Conservation (phyloP, 2,113 vertebrate species). For the Corythaixoides concolor region DNA sequence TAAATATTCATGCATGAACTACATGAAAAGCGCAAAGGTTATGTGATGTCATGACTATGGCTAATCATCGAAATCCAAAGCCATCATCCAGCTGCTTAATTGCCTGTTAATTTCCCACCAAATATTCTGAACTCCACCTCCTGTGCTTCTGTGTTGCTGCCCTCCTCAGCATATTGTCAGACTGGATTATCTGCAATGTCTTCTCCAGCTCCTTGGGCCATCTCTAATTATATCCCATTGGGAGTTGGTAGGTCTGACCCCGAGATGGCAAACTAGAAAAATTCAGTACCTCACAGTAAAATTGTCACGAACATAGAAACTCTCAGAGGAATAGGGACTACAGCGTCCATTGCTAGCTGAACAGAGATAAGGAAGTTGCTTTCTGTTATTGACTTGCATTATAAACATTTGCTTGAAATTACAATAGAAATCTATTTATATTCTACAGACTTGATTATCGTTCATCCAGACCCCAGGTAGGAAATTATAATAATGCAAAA, state of each 20-base stretch:
- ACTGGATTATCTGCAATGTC: slow-evolving; percentile 31
- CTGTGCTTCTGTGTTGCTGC: not conserved
- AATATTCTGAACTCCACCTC: slow-evolving; percentile 43
- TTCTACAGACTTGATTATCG: not conserved
- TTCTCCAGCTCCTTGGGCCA: slow-evolving; percentile 51
- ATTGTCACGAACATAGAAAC: not conserved
- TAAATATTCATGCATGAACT: slow-evolving; percentile 15
- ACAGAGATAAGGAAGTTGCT: not conserved
- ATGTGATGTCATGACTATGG: not conserved
- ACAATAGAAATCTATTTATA: slow-evolving; percentile 25
- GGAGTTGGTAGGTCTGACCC: slow-evolving; percentile 25
- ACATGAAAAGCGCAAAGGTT: slow-evolving; percentile 10
- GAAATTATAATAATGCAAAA: not conserved
- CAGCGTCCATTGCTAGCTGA: not conserved
- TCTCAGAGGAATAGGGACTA: not conserved
- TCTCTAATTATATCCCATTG: slow-evolving; percentile 41
- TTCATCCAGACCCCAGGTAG: not conserved
- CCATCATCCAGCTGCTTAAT: slow-evolving; percentile 16
- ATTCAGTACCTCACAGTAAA: not conserved
- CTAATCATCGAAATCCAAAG: slow-evolving; percentile 31
- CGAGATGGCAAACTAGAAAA: not conserved
- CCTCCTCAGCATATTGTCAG: slow-evolving; percentile 55
- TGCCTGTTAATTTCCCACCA: slow-evolving; percentile 14
- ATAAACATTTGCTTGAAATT: slow-evolving; percentile 4
- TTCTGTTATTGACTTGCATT: not conserved